Percentiles rank a stretch among this genome's conserved stretches.
Evolutionary conservation across 2,888 invertebrate species (phyloP).

Genomic region (Pachydiplax longipennis): DNA sequence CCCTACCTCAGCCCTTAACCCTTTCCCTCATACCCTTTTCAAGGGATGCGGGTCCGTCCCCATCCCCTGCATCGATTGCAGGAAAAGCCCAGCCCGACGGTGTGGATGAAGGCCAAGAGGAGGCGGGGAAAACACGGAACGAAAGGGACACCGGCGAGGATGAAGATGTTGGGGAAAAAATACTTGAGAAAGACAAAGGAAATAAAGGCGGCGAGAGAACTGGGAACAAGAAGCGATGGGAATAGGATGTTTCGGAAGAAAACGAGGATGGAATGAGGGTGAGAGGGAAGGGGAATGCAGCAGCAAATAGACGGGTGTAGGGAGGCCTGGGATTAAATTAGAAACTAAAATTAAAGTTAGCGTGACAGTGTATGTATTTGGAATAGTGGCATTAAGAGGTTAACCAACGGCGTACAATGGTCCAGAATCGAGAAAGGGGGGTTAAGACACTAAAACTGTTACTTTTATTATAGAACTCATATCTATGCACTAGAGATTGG

Average conservation of each 20-base stretch:
- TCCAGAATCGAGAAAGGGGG: too few relatives aligned
- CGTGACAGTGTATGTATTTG: too few relatives aligned
- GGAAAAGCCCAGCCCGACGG: background rate
- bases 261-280: background rate
- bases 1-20: constrained; percentile 8
- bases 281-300: background rate
- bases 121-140: background rate
- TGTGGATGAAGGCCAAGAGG: background rate
- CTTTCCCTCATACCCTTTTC: background rate
- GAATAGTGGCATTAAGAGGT: too few relatives aligned
- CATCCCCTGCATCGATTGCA: constrained; percentile 24
- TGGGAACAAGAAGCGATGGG: background rate
- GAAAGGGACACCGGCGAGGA: background rate
- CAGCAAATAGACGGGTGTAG: background rate
- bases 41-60: background rate
- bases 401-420: too few relatives aligned
- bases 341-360: too few relatives aligned
- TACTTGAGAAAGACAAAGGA: background rate
- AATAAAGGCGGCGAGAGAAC: background rate
- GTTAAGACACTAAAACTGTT: too few relatives aligned
- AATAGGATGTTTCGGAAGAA: background rate
- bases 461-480: too few relatives aligned
- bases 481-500: too few relatives aligned
- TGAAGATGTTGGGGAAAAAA: background rate
- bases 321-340: too few relatives aligned